These are phyloP conservation scores for Hyperopisus bebe DNA, from an alignment of 2,113 vertebrate genomes.

Conservation along the genomic window DNA sequence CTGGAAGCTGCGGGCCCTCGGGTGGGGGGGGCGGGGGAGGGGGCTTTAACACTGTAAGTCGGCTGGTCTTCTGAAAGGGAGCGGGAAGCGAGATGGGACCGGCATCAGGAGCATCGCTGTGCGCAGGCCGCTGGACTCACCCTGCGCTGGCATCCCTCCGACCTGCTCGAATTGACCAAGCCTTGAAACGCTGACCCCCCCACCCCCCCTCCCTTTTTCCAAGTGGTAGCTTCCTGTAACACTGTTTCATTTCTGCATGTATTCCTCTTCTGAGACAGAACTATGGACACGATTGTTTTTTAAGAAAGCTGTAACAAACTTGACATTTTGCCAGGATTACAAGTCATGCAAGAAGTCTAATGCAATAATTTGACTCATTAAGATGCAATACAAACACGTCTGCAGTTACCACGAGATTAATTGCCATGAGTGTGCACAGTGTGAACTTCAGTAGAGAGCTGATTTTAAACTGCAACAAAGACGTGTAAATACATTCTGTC, in stretches of 20 bases:
- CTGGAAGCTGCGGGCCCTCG: constrained; percentile 89
- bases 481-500: constrained; percentile 18
- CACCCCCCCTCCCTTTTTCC: background rate
- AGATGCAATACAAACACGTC: constrained; percentile 45
- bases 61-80: constrained; percentile 83
- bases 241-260: constrained; percentile 10
- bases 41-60: constrained; percentile 85
- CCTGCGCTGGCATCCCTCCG: background rate
- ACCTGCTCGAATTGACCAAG: background rate
- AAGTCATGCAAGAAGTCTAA: constrained; percentile 36
- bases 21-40: constrained; percentile 80
- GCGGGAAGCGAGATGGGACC: background rate
- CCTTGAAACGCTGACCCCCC: background rate
- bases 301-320: constrained; percentile 11
- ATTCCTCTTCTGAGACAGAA: background rate
- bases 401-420: constrained; percentile 35
- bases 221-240: constrained; percentile 3
- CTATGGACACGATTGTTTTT: background rate
- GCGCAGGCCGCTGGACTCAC: background rate
- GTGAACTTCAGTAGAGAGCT: constrained; percentile 9
- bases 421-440: constrained; percentile 15
- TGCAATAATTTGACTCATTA: constrained; percentile 61
- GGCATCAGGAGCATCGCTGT: background rate
- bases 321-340: constrained; percentile 26
- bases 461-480: constrained; percentile 17